These are phyloP conservation scores for Drosophila atroscutellata DNA, from an alignment of 2,888 invertebrate species.

Conservation along the genomic window DNA sequence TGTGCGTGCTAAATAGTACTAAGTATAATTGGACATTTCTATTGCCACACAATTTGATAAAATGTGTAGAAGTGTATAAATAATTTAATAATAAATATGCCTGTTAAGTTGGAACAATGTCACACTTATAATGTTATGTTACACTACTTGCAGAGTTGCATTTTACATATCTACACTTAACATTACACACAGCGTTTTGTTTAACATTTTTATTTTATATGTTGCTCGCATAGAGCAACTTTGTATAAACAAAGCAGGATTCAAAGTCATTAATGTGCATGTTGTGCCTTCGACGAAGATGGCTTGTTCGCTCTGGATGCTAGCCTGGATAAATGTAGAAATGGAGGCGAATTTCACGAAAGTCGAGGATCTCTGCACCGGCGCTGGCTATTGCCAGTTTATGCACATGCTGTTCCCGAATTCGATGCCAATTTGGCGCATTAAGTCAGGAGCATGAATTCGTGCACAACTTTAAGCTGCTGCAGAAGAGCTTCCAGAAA, in stretches of 20 bases:
- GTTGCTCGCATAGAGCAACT: too few species aligned
- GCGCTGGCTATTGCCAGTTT: conserved; percentile 99
- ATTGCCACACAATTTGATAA: too few species aligned
- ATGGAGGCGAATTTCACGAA: conserved; percentile 95
- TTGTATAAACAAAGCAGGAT: too few species aligned
- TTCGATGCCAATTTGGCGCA: conserved; percentile 94
- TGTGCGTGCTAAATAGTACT: too few species aligned
- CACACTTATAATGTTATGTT: too few species aligned
- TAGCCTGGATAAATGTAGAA: conserved; percentile 98
- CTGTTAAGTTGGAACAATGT: not conserved
- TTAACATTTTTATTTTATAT: too few species aligned
- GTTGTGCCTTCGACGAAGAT: conserved; percentile 98
- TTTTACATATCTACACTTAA: too few species aligned
- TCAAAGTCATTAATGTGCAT: conserved; percentile 95
- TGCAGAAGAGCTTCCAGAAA: conserved; percentile 50
- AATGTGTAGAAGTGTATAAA: not conserved
- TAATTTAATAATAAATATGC: conserved; percentile 16
- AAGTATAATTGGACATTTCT: too few species aligned
- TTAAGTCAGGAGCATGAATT: conserved; percentile 89
- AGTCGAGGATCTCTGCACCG: conserved; percentile 98
- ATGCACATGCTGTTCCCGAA: conserved; percentile 99
- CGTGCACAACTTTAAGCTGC: conserved; percentile 51
- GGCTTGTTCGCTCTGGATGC: conserved; percentile 98
- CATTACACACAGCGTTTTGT: too few species aligned
- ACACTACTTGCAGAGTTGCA: too few species aligned